A percentile compares a stretch with the other conserved stretches of the same genome.
Evolutionary conservation across 1,140 invertebrate species (phyloP).

Genomic region (Campoletis sonorensis): DNA sequence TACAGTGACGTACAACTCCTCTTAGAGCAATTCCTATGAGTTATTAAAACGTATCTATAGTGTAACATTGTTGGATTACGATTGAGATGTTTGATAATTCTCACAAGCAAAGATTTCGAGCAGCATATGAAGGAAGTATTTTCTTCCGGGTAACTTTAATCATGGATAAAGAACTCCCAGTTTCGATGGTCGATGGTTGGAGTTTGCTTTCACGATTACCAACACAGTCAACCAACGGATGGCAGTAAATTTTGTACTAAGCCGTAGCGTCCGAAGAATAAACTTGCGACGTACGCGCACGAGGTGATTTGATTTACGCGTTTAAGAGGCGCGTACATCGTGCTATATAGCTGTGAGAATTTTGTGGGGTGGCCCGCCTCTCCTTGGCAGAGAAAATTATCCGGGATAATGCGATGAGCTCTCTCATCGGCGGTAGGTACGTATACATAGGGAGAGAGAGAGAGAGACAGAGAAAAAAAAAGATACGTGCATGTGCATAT

Average conservation of each 20-base stretch:
- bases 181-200: conserved; percentile 1
- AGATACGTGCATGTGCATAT: background rate
- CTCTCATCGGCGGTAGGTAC: conserved; percentile 45
- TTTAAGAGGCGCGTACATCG: conserved; percentile 41
- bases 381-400: conserved; percentile 49
- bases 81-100: background rate
- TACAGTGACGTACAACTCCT: too few relatives aligned
- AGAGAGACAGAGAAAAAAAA: too few relatives aligned
- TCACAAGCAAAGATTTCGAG: background rate
- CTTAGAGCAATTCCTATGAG: too few relatives aligned
- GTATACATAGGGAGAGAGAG: background rate
- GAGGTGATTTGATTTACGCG: conserved; percentile 54
- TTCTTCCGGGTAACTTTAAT: background rate
- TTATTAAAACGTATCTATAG: background rate
- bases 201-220: background rate
- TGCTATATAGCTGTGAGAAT: conserved; percentile 36
- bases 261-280: conserved; percentile 55
- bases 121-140: background rate
- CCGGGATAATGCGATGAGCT: conserved; percentile 54
- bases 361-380: conserved; percentile 48
- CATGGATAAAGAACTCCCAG: background rate
- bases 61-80: too few relatives aligned
- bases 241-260: conserved; percentile 67
- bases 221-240: conserved; percentile 41
- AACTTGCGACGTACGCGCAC: conserved; percentile 61